Percentiles rank a stretch among this genome's conserved stretches.
Conservation (phyloP, 35 echinoderm and acorn worm species). For the Patiria miniata region DNA sequence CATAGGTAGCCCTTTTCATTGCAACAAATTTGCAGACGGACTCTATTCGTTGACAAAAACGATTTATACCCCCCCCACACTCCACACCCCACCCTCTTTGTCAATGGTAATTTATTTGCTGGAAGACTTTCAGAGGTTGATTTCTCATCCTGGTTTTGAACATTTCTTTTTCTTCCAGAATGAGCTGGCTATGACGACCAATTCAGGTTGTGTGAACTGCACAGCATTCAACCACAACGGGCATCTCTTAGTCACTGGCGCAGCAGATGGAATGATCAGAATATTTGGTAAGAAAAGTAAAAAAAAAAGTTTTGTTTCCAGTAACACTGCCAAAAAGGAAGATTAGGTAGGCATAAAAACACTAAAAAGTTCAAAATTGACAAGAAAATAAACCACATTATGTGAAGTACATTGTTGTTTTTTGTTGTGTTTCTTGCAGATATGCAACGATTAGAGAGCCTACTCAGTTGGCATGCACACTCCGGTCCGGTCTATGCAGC, state of each 20-base stretch:
- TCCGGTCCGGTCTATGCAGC: slow-evolving; percentile 76
- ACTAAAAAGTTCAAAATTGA: no score
- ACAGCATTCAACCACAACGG: slow-evolving; percentile 95
- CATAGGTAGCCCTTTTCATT: no score
- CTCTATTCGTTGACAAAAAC: no score
- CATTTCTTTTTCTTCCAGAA: slow-evolving; percentile 43
- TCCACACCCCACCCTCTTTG: no score
- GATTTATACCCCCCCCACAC: no score
- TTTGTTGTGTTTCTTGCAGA: slow-evolving; percentile 46
- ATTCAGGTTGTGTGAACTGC: slow-evolving; percentile 76
- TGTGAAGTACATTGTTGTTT: neutral
- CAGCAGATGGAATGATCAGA: slow-evolving; percentile 75
- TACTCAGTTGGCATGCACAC: slow-evolving; percentile 90
- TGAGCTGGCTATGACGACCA: slow-evolving; percentile 55
- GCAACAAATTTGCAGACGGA: no score
- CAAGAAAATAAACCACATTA: no score
- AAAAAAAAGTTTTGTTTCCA: neutral
- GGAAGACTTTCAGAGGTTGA: no score
- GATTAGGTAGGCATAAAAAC: neutral
- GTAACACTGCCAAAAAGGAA: neutral
- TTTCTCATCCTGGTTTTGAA: no score
- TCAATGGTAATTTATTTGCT: no score
- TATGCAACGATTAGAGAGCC: slow-evolving; percentile 77
- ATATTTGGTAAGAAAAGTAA: slow-evolving; percentile 87
- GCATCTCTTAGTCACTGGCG: slow-evolving; percentile 79